Base-by-base conservation (phyloP, 2,888 invertebrate genomes). In the Unio pictorum region DNA sequence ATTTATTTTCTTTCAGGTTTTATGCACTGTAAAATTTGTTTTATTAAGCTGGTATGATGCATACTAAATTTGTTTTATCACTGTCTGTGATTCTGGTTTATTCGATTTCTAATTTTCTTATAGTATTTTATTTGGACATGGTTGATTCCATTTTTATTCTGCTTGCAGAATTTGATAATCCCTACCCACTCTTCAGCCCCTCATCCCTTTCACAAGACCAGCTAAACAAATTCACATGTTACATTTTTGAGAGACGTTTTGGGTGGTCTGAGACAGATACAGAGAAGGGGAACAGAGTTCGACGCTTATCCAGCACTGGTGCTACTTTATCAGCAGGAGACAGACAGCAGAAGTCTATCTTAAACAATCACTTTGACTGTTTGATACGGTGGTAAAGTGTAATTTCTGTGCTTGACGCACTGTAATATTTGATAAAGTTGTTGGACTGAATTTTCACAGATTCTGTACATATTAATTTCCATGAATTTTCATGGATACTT, bases 251-350 rank as follows among this genome's bases (percentile, higher is more conserved):
- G 23, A 71, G 87, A 64, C 79, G 87, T 30, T 88, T 80, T 78
- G 88, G 87, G 56, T 87, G 88, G 87, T 85, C 87, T 34, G 87
- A 87, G 69, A 74, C 80, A 4, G 78, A 83, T 26, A 78, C 75
- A 59, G 78, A 79, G 58, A 78, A 76, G 67, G 82, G 78, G 4
- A 64, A 67, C n/a, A 66, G 81, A 45, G 81, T 84, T 1, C 61
- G 81, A 55, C 72, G 72, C 28, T 65, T 83, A 59, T 80, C 80
- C 28, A 73, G 80, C 70, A 76, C 76, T 20, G 81, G 83, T n/a
- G 68, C 73, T 28, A 76, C 78, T 6, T 68, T 78, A 64, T 76
- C 79, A 4, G 73, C 80, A 15, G 78, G 79, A 28, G 79, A 74
- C 54, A 78, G 75, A 18, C 78, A 80, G 64, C 75, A 83, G 65